Base-by-base conservation (phyloP, 2,797 vertebrate genomes). In the Borostomias antarcticus region DNA sequence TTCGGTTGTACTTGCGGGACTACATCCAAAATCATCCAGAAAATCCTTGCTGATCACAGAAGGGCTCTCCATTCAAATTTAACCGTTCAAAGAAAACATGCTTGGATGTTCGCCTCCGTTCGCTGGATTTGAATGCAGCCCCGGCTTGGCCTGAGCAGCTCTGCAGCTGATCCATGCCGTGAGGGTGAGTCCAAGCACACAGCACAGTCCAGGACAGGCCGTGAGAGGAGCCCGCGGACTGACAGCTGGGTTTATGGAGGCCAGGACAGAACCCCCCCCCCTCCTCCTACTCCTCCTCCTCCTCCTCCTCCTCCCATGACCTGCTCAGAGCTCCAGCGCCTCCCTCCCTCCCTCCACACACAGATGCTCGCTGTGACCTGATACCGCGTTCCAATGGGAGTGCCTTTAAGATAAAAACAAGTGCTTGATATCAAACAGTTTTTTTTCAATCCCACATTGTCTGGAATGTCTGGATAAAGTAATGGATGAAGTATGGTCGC, bases 171-270 rank as follows among this genome's bases (percentile, higher is more conserved):
- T 25, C 5, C n/a, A 25, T 2, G 6, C 48, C 10, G 23, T 25
- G 69, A 76, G 58, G 45, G 68, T 56, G 53, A 33, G 64, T 64
- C 56, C 56, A 70, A 72, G 71, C 68, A 71, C 51, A 77, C 66
- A 78, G 58, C 68, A 75, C 70, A 78, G 77, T 29, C 26, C 73
- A 45, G 66, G 61, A 78, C 72, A 73, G 72, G 67, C 75, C 78
- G 11, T 70, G 82, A 82, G 73, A 77, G 74, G 50, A 69, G 79
- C 82, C 70, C 76, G 29, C 33, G 88, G 83, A 84, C 82, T 79
- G 80, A 84, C 86, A 86, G 83, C 87, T 87, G 85, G 86, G 86
- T 86, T 86, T 84, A 64, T 23, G 11, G 72, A 82, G 70, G 26
- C 61, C 72, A 78, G 75, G 69, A 77, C 65, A 75, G 75, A 23